Evolutionary conservation across 2,113 vertebrate genomes (phyloP).

Genomic region (Anthoscopus minutus): DNA sequence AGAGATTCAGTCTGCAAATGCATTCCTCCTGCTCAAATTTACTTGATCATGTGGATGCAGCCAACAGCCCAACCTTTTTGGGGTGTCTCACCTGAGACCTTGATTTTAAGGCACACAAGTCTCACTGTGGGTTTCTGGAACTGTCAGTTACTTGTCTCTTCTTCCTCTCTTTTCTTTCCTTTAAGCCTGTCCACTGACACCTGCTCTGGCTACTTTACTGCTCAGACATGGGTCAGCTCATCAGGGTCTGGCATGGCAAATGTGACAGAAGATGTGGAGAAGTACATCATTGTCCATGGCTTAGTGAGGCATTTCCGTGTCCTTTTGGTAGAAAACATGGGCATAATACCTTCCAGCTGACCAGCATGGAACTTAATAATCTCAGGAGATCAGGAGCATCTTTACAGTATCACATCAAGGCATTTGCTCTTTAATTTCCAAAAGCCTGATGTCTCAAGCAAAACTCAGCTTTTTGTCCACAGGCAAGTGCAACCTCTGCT

Average conservation of each 20-base stretch:
- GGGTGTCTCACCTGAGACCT: neutral
- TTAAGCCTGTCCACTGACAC: neutral
- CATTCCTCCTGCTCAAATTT: neutral
- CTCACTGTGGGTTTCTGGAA: neutral
- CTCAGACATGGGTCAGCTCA: neutral
- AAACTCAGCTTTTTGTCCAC: neutral
- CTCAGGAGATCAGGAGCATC: neutral
- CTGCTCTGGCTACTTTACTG: neutral
- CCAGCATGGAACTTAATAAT: neutral
- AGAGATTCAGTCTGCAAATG: neutral
- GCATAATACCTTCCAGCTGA: neutral
- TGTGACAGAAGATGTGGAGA: neutral
- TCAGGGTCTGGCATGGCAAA: neutral
- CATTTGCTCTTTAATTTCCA: neutral
- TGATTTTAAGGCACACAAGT: neutral
- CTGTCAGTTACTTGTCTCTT: neutral
- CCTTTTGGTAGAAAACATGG: neutral
- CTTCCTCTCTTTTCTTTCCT: neutral
- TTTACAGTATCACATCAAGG: neutral
- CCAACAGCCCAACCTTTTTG: neutral
- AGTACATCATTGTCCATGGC: neutral
- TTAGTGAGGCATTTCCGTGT: neutral
- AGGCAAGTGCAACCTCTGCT: neutral
- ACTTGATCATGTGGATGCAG: neutral
- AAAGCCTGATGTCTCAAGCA: neutral